A percentile compares a stretch with the other conserved stretches of the same genome.
Conservation (phyloP, 2,797 vertebrate genomes). For the Tapera naevia region DNA sequence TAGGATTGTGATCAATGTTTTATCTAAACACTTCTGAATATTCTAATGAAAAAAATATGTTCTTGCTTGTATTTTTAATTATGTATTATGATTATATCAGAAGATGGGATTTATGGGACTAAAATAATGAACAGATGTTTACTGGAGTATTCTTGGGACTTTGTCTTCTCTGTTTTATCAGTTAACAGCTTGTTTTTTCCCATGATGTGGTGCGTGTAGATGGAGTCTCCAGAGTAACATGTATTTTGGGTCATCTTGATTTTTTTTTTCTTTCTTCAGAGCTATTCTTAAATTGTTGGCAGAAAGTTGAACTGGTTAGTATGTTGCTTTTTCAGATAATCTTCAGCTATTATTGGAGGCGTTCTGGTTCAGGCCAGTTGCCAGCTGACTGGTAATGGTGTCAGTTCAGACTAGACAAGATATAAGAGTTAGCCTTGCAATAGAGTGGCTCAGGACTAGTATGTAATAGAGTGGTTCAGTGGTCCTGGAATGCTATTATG, state of each 20-base stretch:
- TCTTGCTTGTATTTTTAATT: not conserved
- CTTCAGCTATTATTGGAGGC: not conserved
- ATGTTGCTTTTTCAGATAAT: not conserved
- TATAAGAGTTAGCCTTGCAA: not conserved
- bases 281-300: not conserved
- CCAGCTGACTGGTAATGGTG: not conserved
- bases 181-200: not conserved
- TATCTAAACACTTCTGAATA: not conserved
- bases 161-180: not conserved
- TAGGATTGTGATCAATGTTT: not conserved
- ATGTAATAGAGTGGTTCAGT: no score
- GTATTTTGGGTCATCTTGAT: not conserved
- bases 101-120: not conserved
- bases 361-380: not conserved
- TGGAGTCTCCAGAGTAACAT: not conserved
- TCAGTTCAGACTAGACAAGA: not conserved
- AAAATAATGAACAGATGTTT: not conserved
- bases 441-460: not conserved
- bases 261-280: not conserved
- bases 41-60: not conserved
- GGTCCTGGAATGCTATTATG: not conserved
- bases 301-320: not conserved
- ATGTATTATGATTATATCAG: not conserved
- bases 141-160: not conserved
- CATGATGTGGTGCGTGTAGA: not conserved